Base-by-base conservation (phyloP, 2,888 invertebrate species). In the Aspidiotus destructor region DNA sequence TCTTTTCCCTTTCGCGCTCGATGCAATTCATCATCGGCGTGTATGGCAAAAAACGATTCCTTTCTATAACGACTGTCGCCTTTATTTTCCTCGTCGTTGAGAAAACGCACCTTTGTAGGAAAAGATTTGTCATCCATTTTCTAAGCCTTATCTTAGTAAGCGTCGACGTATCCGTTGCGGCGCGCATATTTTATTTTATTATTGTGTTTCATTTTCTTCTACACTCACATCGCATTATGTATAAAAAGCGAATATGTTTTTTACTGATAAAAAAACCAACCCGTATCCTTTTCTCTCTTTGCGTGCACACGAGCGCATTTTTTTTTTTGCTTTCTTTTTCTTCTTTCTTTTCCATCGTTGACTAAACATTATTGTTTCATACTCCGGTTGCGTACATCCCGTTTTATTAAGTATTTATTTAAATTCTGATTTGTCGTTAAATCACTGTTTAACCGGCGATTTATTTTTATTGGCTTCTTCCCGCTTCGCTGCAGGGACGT, bases 121-220 rank as follows among this genome's bases (percentile, higher is more conserved):
- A 60, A 67, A 67, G 67, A 67, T 67, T 67, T 67, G 67, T 67
- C 67, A 67, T 67, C 67, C 67, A 67, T 67, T 67, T 67, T 67
- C 48, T 16, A 16, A 60, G 60, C 67, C 13, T 67, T 58, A 58
- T 58, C 48, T 67, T 52, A 48, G 55, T 48, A 16, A 52, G 11
- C 28, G 67, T 67, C 67, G 67, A 67, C 67, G 58, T 57, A 60
- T 67, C 67, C 67, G 67, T 60, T 67, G 48, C 57, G 48, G 15
- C 60, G 67, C 52, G 67, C 67, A 67, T 67, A 67, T 67, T 67
- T 67, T 63, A 62, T 62, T 62, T 28, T 65, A 65, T 65, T 65
- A 67, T 67, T 67, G 67, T 67, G n/a, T 58, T 67, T 67, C 58
- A 58, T 67, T 67, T 65, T 57, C 65, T 65, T 65, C 28, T 55